Base-by-base conservation (phyloP, 2,113 vertebrate species). In the Menidia beryllina region DNA sequence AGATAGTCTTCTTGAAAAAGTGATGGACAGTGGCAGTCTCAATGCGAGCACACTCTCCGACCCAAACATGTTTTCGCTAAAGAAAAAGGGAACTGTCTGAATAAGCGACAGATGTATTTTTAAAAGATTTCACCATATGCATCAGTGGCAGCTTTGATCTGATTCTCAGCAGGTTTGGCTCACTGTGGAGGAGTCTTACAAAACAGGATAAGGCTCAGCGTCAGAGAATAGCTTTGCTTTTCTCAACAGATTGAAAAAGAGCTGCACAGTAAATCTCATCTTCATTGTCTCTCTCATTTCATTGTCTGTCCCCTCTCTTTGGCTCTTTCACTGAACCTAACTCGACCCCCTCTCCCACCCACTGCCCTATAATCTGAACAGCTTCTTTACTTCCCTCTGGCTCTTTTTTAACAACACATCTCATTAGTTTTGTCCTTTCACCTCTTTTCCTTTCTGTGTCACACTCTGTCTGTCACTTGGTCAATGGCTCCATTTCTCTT, bases 161-260 rank as follows among this genome's bases (percentile, higher is more conserved):
- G 82, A 68, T 78, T 84, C 82, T 75, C 82, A 3, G 86, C 84
- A 88, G 86, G 84, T 86, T 51, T 83, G 75, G 75, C 77, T 78
- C 69, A 36, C 69, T 21, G 77, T 48, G 47, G 71, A 82, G 71
- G 76, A 89, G 84, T 79, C 68, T 82, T 80, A 83, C 77, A 75
- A 85, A 87, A 82, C 75, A 72, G 68, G 88, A 86, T 87, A 83
- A 87, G 82, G 83, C 86, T 85, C 79, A 57, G 71, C 55, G 30
- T 80, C 77, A 48, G 69, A 86, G 81, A 89, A 86, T 84, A 72
- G 85, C 80, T 86, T 67, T 63, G 78, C 84, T 86, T 85, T 82
- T 77, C 80, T 82, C 82, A 55, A 77, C 80, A 86, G 80, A 89
- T 79, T 88, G 81, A 86, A 76, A 79, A 73, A 71, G 69, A 76